A percentile compares a stretch with the other conserved stretches of the same genome.
phyloP scores from a whole-genome alignment of 2,113 vertebrate species.

The Takifugu bimaculatus region DNA sequence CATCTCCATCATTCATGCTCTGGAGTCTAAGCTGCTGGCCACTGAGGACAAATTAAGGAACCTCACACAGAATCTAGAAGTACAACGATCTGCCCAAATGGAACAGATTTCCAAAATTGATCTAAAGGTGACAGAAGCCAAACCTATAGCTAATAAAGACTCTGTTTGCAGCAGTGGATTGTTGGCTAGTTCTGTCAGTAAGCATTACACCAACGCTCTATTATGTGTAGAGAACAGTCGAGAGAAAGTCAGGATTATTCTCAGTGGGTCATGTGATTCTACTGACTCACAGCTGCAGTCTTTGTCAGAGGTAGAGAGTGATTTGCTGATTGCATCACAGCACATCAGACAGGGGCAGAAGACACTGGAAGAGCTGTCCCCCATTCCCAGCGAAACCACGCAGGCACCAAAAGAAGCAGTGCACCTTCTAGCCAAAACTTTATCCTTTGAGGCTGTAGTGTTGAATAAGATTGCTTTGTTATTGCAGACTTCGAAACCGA shows the following conservation, averaged over 20 bases:
- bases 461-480: constrained; percentile 87
- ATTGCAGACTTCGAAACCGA: constrained; percentile 78
- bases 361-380: constrained; percentile 36
- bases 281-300: constrained; percentile 62
- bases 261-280: constrained; percentile 61
- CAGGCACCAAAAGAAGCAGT: constrained; percentile 64
- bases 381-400: constrained; percentile 23
- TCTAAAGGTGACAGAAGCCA: constrained; percentile 69
- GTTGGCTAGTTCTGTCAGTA: constrained; percentile 62
- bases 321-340: constrained; percentile 75
- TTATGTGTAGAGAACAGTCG: constrained; percentile 81
- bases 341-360: constrained; percentile 68
- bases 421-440: constrained; percentile 80
- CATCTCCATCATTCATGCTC: constrained; percentile 85
- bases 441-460: constrained; percentile 85
- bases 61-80: constrained; percentile 82
- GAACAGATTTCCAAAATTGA: constrained; percentile 67
- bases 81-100: constrained; percentile 74
- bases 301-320: constrained; percentile 77
- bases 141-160: constrained; percentile 74
- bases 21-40: constrained; percentile 87
- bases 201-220: constrained; percentile 79
- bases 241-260: constrained; percentile 78
- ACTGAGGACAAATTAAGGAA: constrained; percentile 90
- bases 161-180: constrained; percentile 44